Evolutionary conservation across 1,140 invertebrate species (phyloP).

Genomic region (Aplysia californica): DNA sequence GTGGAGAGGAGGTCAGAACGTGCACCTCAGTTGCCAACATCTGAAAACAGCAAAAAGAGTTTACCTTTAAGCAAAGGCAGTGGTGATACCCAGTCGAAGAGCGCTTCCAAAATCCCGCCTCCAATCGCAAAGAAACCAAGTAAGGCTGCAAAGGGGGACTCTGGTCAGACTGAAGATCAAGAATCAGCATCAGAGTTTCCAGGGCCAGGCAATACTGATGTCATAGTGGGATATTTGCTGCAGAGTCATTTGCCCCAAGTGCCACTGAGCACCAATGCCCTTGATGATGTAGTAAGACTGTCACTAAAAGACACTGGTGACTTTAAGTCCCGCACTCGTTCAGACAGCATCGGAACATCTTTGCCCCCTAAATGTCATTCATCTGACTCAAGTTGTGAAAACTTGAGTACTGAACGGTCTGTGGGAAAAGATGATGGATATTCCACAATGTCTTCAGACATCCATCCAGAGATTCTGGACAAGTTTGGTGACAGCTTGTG

Average conservation of each 20-base stretch:
- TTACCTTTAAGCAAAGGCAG: too few relatives aligned
- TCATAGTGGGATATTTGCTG: constrained; percentile 18
- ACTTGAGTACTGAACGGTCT: constrained; percentile 63
- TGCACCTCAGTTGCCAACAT: too few relatives aligned
- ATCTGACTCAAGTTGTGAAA: constrained; percentile 52
- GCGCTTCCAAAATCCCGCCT: constrained; percentile 38
- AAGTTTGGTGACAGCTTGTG: constrained; percentile 45
- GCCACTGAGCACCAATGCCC: not conserved
- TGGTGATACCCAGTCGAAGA: not conserved
- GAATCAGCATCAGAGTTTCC: not conserved
- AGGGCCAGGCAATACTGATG: constrained; percentile 2
- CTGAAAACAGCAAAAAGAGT: too few relatives aligned
- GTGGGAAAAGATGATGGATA: constrained; percentile 88
- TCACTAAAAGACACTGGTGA: constrained; percentile 20
- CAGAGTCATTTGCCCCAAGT: not conserved
- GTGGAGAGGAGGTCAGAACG: too few relatives aligned
- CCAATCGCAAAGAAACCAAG: constrained; percentile 38
- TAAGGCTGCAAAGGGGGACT: constrained; percentile 14
- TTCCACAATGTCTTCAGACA: constrained; percentile 90
- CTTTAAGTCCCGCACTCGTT: too few relatives aligned
- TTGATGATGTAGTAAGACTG: constrained; percentile 15
- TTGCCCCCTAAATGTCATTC: constrained; percentile 46
- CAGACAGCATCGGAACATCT: too few relatives aligned
- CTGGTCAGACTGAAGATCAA: not conserved
- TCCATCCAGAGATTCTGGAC: constrained; percentile 71